A percentile compares a stretch with the other conserved stretches of the same genome.
Conservation (phyloP, 2,888 invertebrate species). For the Hesperia comma region DNA sequence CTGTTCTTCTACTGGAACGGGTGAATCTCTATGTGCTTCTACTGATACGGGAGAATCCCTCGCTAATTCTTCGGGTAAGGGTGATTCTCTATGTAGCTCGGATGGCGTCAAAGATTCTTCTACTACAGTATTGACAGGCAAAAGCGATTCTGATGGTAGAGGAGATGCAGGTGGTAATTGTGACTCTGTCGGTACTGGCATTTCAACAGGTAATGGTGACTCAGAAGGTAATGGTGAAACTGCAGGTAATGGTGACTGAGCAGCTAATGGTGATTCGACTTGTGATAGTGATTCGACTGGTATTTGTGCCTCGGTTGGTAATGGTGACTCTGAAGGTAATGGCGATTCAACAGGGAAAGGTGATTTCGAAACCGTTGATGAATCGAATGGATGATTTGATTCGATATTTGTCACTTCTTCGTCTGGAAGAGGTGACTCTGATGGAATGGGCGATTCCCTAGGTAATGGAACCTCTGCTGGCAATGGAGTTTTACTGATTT, state of each 20-base stretch:
- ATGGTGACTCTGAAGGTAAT: slow-evolving; percentile 47
- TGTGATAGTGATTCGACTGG: slow-evolving; percentile 46
- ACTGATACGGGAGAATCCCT: slow-evolving; percentile 28
- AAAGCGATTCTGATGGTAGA: slow-evolving; percentile 41
- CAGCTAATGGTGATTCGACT: slow-evolving; percentile 46
- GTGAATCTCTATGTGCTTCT: slow-evolving; percentile 36
- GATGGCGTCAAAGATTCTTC: slow-evolving; percentile 24
- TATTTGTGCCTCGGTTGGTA: slow-evolving; percentile 47
- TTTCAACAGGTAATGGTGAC: slow-evolving; percentile 49
- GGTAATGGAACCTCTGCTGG: slow-evolving; percentile 48
- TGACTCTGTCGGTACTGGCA: slow-evolving; percentile 44
- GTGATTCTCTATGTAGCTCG: slow-evolving; percentile 23
- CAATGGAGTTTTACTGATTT: slow-evolving; percentile 39
- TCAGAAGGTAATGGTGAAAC: slow-evolving; percentile 42
- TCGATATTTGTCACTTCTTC: slow-evolving; percentile 10
- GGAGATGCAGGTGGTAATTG: slow-evolving; percentile 43
- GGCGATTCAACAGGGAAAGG: slow-evolving; percentile 28
- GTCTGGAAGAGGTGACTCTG: slow-evolving; percentile 41
- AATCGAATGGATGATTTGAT: slow-evolving; percentile 10
- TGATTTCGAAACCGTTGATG: slow-evolving; percentile 11
- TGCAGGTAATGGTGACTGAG: slow-evolving; percentile 43
- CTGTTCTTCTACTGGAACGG: slow-evolving; percentile 37
- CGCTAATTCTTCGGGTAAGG: slow-evolving; percentile 32
- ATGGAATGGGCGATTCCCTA: slow-evolving; percentile 44
- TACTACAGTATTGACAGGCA: slow-evolving; percentile 34